Evolutionary conservation across 2,797 vertebrate species (phyloP).

Genomic region (Ctenopoma multispine): DNA sequence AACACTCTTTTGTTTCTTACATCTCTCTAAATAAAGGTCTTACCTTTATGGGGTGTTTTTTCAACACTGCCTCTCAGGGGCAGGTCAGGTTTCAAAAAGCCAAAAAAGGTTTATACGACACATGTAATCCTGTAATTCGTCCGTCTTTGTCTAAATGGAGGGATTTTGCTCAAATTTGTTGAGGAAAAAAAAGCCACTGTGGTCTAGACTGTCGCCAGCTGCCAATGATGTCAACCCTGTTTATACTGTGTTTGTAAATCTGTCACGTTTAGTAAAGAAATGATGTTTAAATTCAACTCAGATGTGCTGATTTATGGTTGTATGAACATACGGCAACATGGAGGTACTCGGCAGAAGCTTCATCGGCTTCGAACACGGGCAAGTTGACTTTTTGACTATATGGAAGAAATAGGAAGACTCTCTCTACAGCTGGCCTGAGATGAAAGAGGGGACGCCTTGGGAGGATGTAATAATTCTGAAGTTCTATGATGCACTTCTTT

Average conservation of each 20-base stretch:
- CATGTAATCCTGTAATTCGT: conserved; percentile 68
- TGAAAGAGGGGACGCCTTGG: conserved; percentile 61
- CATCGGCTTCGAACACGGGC: conserved; percentile 51
- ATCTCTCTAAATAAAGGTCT: conserved; percentile 51
- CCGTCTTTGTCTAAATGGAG: conserved; percentile 67
- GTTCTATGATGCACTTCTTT: conserved; percentile 72
- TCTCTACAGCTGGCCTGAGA: conserved; percentile 75
- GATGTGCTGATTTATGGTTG: conserved; percentile 69
- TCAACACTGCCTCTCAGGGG: conserved; percentile 55
- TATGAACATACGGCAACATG: conserved; percentile 51
- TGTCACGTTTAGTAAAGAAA: conserved; percentile 74
- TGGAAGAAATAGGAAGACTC: conserved; percentile 65
- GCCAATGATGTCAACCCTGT: conserved; percentile 81
- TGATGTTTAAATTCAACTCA: conserved; percentile 64
- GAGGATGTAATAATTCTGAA: conserved; percentile 48
- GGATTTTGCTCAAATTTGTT: conserved; percentile 67
- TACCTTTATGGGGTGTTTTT: conserved; percentile 31
- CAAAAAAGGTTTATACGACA: conserved; percentile 68
- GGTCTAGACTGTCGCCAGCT: conserved; percentile 76
- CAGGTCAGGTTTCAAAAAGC: conserved; percentile 71
- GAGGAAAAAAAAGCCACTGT: conserved; percentile 72
- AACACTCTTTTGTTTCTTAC: conserved; percentile 25
- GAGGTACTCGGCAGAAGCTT: conserved; percentile 70
- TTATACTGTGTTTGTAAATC: conserved; percentile 79
- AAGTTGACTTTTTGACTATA: conserved; percentile 43